A percentile compares a stretch with the other conserved stretches of the same genome.
These are phyloP conservation scores for Anomalospiza imberbis DNA, from an alignment of 2,797 vertebrate genomes.

Conservation along the genomic window DNA sequence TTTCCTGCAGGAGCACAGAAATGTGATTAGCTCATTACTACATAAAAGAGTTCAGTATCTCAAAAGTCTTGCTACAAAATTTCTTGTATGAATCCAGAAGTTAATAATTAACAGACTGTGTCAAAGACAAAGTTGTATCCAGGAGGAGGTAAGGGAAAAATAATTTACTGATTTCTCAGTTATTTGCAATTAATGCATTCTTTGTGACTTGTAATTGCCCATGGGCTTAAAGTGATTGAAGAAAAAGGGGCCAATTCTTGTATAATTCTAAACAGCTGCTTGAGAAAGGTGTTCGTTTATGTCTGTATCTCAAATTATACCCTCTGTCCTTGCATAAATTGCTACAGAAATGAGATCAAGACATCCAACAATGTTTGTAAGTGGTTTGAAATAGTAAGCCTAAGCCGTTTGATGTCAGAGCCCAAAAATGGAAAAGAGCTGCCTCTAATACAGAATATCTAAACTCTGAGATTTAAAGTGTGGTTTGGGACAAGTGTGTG, in stretches of 20 bases:
- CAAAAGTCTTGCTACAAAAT: neutral
- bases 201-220: neutral
- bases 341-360: neutral
- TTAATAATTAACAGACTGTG: neutral
- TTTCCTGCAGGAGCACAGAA: neutral
- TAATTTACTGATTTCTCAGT: neutral
- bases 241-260: neutral
- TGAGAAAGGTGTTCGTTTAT: neutral
- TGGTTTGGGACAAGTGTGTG: fast-evolving
- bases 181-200: neutral
- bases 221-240: neutral
- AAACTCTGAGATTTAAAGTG: neutral
- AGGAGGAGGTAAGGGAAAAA: neutral
- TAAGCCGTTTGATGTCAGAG: neutral
- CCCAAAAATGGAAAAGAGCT: neutral
- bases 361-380: fast-evolving
- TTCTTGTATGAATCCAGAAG: neutral
- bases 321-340: neutral
- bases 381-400: neutral
- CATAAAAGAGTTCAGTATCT: neutral
- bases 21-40: neutral
- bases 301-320: fast-evolving
- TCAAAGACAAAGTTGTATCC: neutral
- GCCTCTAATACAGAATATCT: neutral
- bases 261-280: neutral